Evolutionary conservation across 2,888 invertebrate species (phyloP).

Genomic region (Drosophila leonis): DNA sequence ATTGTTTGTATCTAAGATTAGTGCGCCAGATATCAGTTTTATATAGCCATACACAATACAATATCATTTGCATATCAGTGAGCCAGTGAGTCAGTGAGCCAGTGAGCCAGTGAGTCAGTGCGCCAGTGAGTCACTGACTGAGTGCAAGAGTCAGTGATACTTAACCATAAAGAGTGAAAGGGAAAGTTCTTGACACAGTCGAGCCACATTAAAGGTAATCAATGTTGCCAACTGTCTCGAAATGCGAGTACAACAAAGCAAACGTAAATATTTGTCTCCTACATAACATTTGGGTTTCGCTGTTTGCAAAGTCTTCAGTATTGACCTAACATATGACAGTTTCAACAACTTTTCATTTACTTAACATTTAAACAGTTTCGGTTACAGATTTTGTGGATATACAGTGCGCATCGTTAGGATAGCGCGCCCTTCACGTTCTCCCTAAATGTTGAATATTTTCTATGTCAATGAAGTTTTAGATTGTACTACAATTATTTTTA

Average conservation of each 20-base stretch:
- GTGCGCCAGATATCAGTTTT: conserved; percentile 77
- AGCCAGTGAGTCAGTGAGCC: conserved; percentile 18
- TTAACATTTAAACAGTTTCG: background rate
- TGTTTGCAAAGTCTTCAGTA: background rate
- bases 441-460: background rate
- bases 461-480: too few relatives aligned
- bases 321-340: background rate
- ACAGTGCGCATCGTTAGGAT: background rate
- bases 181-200: conserved; percentile 7
- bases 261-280: background rate
- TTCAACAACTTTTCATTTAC: background rate
- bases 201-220: conserved; percentile 31
- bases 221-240: conserved; percentile 5
- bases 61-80: conserved; percentile 73
- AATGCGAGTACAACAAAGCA: conserved; percentile 3
- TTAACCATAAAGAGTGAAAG: conserved; percentile 9
- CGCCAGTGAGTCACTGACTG: conserved; percentile 1
- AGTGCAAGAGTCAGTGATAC: conserved; percentile 13
- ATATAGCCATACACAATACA: conserved; percentile 69
- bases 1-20: conserved; percentile 78
- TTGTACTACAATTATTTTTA: too few relatives aligned
- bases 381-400: background rate
- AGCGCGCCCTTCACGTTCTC: background rate
- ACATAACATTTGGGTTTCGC: background rate
- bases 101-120: conserved; percentile 16